Percentiles rank a stretch among this genome's conserved stretches.
Conservation (phyloP, 2,797 vertebrate species). For the Lacerta agilis region DNA sequence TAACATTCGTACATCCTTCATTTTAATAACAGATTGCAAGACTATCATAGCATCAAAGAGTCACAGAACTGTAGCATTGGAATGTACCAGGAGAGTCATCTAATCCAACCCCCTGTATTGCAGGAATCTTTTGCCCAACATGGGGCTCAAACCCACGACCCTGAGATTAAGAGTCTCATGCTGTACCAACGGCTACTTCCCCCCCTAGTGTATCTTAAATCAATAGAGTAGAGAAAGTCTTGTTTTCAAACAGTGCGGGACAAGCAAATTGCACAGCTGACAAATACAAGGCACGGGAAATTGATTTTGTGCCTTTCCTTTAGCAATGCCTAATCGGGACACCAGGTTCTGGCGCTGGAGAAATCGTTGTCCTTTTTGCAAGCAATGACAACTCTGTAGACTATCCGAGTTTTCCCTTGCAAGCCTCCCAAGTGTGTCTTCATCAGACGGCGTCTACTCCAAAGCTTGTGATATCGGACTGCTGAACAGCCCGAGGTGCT, state of each 20-base stretch:
- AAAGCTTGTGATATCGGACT: constrained; percentile 34
- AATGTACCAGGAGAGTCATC: too few relatives aligned
- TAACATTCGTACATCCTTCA: too few relatives aligned
- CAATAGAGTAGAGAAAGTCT: neutral
- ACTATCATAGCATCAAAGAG: too few relatives aligned
- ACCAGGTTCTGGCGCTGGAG: neutral
- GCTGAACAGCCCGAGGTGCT: constrained; percentile 37
- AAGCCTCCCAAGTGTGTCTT: neutral
- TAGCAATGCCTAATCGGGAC: neutral
- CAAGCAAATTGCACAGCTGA: neutral
- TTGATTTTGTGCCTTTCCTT: neutral
- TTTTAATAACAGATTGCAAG: too few relatives aligned
- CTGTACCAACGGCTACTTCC: neutral
- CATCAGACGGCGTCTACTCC: neutral
- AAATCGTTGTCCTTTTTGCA: neutral
- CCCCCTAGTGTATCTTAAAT: neutral
- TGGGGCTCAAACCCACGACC: too few relatives aligned
- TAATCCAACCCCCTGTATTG: too few relatives aligned
- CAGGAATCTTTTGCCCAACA: too few relatives aligned
- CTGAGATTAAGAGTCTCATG: too few relatives aligned
- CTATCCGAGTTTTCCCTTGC: constrained; percentile 2
- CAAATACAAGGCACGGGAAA: too few relatives aligned
- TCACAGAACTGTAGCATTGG: too few relatives aligned
- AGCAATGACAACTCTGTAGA: neutral
- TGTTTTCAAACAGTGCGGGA: neutral